These are phyloP conservation scores for Cheilosia impressa DNA, from an alignment of 2,888 invertebrate genomes.

Conservation along the genomic window DNA sequence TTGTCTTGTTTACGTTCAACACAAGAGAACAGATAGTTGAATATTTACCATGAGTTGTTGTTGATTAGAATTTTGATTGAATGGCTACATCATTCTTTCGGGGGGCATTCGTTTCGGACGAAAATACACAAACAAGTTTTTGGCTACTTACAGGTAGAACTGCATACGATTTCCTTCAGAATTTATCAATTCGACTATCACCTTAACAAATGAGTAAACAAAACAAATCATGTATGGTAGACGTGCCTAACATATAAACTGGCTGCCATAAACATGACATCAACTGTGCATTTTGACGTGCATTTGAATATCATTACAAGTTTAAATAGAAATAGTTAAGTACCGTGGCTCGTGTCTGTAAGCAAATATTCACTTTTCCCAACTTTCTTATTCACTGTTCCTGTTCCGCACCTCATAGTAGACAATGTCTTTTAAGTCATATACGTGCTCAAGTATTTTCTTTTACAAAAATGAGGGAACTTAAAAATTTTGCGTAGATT, in stretches of 20 bases:
- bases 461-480: too few species aligned
- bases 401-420: too few species aligned
- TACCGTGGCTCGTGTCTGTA: slow-evolving; percentile 9
- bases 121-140: background rate
- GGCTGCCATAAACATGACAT: slow-evolving; percentile 25
- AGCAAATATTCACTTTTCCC: too few species aligned
- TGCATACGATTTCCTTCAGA: background rate
- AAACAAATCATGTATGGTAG: slow-evolving; percentile 29
- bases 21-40: slow-evolving; percentile 3
- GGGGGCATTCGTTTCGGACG: background rate
- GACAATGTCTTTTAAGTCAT: too few species aligned
- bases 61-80: slow-evolving; percentile 37
- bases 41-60: slow-evolving; percentile 23
- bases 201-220: slow-evolving; percentile 35
- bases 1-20: background rate
- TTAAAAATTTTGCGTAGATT: too few species aligned
- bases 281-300: slow-evolving; percentile 7
- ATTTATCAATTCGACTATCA: too few species aligned
- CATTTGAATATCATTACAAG: slow-evolving; percentile 11
- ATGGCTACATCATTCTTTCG: background rate
- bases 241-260: slow-evolving; percentile 49
- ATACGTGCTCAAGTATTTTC: too few species aligned
- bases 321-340: background rate
- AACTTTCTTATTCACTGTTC: too few species aligned
- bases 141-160: background rate